Evolutionary conservation across 2,888 invertebrate genomes (phyloP), one percentile per base, ranked within the genome.

Genomic region (Eulithis testata): DNA sequence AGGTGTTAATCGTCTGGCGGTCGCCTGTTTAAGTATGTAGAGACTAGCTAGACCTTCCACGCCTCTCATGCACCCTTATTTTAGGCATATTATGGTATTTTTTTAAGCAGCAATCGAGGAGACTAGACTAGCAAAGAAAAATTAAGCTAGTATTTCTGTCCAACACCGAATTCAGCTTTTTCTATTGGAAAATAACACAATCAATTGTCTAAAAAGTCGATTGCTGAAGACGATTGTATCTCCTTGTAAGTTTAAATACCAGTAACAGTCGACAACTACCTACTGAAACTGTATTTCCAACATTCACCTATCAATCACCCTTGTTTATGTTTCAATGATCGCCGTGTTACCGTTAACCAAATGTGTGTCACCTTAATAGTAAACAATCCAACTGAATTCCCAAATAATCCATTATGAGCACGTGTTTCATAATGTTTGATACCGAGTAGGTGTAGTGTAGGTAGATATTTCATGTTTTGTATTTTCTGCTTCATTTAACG

Each of bases 321-420:
- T 36, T 66, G 63, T 61, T 67, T 58, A 63, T 55, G 51, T 64
- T 58, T 66, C 55, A 54, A 21, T 54, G 50, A 37, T 54, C 63
- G 60, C 57, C 67, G 36, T 51, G 51, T 54, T 45, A 51, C 31
- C 14, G 61, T 62, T 44, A 66, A 59, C 62, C 47, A 44, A 62
- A 59, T 53, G n/a, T 63, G 60, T 66, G 62, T 66, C 65, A 62
- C 31, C 21, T n/a, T 49, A 37, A 58, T 58, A 53, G 52, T 58
- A 37, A 58, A 21, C 63, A 8, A 14, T 45, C 37, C 8, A 57
- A 36, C 55, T 43, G 5, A 27, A 49, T n/a, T 12, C 45, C 45
- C 9, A 59, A 51, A 31, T 44, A 45, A 56, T 62, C 21, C 9
- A 57, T 44, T 45, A 51, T 27, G 6, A 12, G 12, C n/a, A 58